Base-by-base conservation (phyloP, 2,113 vertebrate genomes). In the Balaenoptera acutorostrata region DNA sequence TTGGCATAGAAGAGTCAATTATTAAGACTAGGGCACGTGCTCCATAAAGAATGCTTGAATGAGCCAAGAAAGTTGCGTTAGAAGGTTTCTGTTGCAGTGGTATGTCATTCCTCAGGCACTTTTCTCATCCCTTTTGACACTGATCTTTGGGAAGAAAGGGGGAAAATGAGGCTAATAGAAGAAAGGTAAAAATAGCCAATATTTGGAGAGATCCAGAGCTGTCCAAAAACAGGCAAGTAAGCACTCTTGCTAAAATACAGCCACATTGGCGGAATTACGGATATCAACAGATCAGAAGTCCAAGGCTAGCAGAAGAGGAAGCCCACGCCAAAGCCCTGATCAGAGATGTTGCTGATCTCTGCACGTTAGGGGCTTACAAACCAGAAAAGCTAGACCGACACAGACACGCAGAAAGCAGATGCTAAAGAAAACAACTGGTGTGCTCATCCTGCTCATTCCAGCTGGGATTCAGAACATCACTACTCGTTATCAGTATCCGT, bases 301-400 rank as follows among this genome's bases (percentile, higher is more conserved):
- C 5, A 27, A n/a, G 25, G 33, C 17, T 0, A 23, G 7, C 4
- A 7, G 13, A 8, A 39, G 10, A 36, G 12, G 75, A 46, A n/a
- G 39, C 44, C 27, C 17, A 0, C n/a, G 20, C 31, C 0, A 2
- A 20, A 6, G 13, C 44, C 36, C 10, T 13, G 0, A 8, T 61
- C 61, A 27, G 4, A 41, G 81, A 41, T 3, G 15, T 11, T 8
- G 33, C 63, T 85, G 59, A 49, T 17, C 80, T 39, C 33, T 23
- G 27, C 69, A n/a, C 20, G 0, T 1, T 1, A 39, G 80, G 36
- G 9, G 46, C 71, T 78, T 14, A 33, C 41, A 18, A 9, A 29
- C 21, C 12, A 27, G n/a, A 59, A 77, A 57, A 49, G 25, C 13
- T 13, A 2, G 15, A 52, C 44, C 17, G 4, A 55, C 17, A 3